Conservation (phyloP, 2,888 invertebrate genomes). For the Tinea trinotella region DNA sequence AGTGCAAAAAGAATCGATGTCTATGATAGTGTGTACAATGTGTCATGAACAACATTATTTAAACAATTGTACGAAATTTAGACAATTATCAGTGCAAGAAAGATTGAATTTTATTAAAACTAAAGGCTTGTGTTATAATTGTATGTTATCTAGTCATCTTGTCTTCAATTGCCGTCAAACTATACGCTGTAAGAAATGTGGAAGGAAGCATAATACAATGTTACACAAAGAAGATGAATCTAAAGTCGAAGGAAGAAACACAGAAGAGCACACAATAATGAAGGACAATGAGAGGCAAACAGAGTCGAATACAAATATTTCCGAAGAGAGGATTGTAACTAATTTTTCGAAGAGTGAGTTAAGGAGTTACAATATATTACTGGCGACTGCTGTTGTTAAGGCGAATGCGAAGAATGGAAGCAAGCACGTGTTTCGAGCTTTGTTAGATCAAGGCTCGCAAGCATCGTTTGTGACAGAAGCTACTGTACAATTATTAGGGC, state of each 20-base stretch:
- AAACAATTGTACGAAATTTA: conserved; percentile 23
- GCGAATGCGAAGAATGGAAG: conserved; percentile 22
- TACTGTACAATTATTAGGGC: conserved; percentile 24
- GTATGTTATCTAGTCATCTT: no score
- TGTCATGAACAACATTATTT: conserved; percentile 22
- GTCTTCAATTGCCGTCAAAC: no score
- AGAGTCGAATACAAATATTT: background rate
- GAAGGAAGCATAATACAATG: no score
- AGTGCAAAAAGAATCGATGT: conserved; percentile 7
- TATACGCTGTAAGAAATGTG: no score
- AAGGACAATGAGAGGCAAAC: no score
- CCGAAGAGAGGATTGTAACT: no score
- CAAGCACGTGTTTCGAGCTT: conserved; percentile 22
- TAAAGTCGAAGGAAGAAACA: no score
- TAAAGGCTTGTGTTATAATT: conserved; percentile 18
- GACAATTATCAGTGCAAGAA: conserved; percentile 7
- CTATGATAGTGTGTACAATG: conserved; percentile 14
- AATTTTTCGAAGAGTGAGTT: conserved; percentile 18
- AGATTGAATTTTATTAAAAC: conserved; percentile 22
- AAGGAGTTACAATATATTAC: conserved; percentile 24
- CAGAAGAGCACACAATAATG: no score
- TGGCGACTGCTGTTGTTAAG: conserved; percentile 28
- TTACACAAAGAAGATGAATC: no score
- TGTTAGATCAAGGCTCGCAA: conserved; percentile 29
- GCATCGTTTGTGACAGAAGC: conserved; percentile 29